Evolutionary conservation across 2,797 vertebrate genomes (phyloP), one percentile per base, ranked within the genome.

Genomic region (Phoeniculus purpureus): DNA sequence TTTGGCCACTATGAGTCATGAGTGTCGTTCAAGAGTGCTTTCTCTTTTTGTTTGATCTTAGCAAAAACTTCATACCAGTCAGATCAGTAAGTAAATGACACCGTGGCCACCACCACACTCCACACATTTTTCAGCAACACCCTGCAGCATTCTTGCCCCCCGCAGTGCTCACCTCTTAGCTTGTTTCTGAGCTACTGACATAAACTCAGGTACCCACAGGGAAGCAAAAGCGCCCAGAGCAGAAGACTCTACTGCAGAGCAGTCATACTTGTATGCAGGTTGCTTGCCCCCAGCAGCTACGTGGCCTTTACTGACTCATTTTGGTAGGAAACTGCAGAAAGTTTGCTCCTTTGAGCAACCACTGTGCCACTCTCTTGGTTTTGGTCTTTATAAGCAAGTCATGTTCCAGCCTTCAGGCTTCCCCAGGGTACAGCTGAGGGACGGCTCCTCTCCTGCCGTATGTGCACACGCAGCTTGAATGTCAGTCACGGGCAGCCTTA

Each of bases 401-500:
- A 67, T 66, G 85, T 61, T 89, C 54, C 67, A 90, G 54, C 26
- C 56, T 91, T 77, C 71, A 91, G 85, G 67, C 61, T 88, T 85
- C 64, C 59, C 72, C 81, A 58, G 54, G 50, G 71, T 54, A 79
- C 55, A 74, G 73, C 77, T 81, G 67, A 75, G 74, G 87, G 90
- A 91, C 80, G 79, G 52, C 68, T 89, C 72, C 66, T 90, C 86
- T 88, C 70, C 81, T 59, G 47, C 88, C 88, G 55, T 60, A 75
- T 79, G 84, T 61, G 73, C 64, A 90, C 79, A 84, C 58, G 51
- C 86, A 93, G 84, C 76, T 85, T 59, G 72, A 92, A 91, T 71
- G 87, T 66, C 83, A 95, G 78, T 64, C 91, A 89, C 3, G 1
- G 80, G 2, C 50, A 95, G 81, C 70, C 50, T 78, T 73, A 22